A percentile compares a stretch with the other conserved stretches of the same genome.
phyloP scores from a whole-genome alignment of 1,140 invertebrate genomes.

The Aphaenogaster rudis region DNA sequence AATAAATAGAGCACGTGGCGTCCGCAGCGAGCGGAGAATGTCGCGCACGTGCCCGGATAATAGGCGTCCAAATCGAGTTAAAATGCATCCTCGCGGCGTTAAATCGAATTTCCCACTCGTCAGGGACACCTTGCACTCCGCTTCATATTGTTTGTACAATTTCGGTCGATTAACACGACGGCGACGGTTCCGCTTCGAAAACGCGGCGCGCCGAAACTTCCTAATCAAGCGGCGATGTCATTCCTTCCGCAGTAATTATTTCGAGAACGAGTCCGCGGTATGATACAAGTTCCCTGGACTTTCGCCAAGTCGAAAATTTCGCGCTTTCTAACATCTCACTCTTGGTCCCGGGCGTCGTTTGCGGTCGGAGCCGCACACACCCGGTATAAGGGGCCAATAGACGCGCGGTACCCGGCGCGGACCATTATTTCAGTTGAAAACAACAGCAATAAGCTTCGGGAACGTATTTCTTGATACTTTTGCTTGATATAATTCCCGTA shows the following conservation, averaged over 20 bases:
- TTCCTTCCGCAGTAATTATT: conserved; percentile 61
- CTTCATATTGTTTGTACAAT: conserved; percentile 31
- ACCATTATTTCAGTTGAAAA: conserved; percentile 83
- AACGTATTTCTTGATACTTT: conserved; percentile 84
- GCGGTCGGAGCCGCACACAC: conserved; percentile 27
- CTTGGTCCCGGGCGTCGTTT: not conserved
- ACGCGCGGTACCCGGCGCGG: conserved; percentile 23
- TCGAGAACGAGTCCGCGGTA: conserved; percentile 42
- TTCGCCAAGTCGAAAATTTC: conserved; percentile 48
- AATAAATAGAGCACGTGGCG: conserved; percentile 72
- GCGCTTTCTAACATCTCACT: conserved; percentile 53
- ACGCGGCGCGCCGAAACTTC: conserved; percentile 42
- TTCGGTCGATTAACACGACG: conserved; percentile 43
- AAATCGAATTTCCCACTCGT: conserved; percentile 31
- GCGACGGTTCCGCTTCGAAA: not conserved
- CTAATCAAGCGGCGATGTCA: conserved; percentile 35
- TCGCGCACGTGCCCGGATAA: conserved; percentile 73
- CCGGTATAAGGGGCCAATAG: conserved; percentile 50
- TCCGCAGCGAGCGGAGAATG: conserved; percentile 58
- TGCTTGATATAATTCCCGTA: conserved; percentile 81
- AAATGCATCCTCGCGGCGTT: conserved; percentile 48
- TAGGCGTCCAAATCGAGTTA: conserved; percentile 46
- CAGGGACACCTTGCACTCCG: not conserved
- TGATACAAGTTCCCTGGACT: conserved; percentile 55
- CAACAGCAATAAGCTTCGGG: conserved; percentile 83